Evolutionary conservation across 2,888 invertebrate genomes (phyloP), one percentile per base, ranked within the genome.

Genomic region (Scaptodrosophila latifasciaeformis): DNA sequence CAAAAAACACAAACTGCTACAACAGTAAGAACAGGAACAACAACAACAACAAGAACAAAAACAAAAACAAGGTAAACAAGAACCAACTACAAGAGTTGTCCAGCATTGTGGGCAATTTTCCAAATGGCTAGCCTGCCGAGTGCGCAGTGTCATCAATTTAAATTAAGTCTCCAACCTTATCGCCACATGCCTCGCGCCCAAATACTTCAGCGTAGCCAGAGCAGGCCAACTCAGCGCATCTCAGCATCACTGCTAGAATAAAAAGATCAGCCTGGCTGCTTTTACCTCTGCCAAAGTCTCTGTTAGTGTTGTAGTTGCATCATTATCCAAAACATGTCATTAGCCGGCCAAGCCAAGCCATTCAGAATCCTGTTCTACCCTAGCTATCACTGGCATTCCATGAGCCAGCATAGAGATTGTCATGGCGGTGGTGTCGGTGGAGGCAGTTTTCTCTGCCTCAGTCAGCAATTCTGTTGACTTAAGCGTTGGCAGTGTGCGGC

Each of bases 251-350:
- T 24, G 24, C 2, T 3, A 13, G n/a, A 2, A 10, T 42, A 12
- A 7, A n/a, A n/a, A 24, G 44, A 18, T 45, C 40, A 12, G 5
- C 18, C 18, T n/a, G 19, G 17, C 44, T 15, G 48, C 49, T 55
- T 47, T 62, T 65, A 62, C 52, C 67, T 52, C 62, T 62, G 62
- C 65, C 78, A 71, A 10, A 34, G 34, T 34, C 34, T 34, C 24
- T 27, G 34, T 18, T 45, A 18, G 15, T 31, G 45, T 45, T 42
- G 42, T 42, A 6, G 30, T 47, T 29, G 67, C 80, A 81, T 80
- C 78, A 81, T 81, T 83, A 82, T 82, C 84, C 82, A 81, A 83
- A 84, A 83, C 82, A 80, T 79, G 83, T 80, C 82, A 83, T 84
- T 82, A 83, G 82, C 71, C 77, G 70, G 61, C 82, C 54, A 66